Evolutionary conservation across 2,888 invertebrate species (phyloP).

Genomic region (Epinotia demarniana): DNA sequence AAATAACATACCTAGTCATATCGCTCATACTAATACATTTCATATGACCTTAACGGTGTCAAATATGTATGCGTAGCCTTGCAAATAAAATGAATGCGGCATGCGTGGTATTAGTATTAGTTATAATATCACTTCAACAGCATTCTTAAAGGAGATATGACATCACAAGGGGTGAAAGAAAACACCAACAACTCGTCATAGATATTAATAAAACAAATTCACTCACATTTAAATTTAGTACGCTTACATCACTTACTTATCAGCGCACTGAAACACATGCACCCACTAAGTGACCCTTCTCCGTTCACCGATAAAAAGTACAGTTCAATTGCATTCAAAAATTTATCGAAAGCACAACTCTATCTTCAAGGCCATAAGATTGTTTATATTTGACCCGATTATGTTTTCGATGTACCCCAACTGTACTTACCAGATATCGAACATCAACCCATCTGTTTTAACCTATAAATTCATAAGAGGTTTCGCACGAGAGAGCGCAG

Average conservation of each 20-base stretch:
- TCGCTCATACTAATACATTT: neutral
- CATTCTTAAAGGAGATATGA: neutral
- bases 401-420: neutral
- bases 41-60: too few relatives aligned
- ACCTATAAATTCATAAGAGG: slow-evolving; percentile 64
- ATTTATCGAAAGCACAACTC: slow-evolving; percentile 11
- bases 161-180: neutral
- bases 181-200: neutral
- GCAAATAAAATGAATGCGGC: neutral
- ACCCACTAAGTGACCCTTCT: slow-evolving; percentile 65
- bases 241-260: slow-evolving; percentile 61
- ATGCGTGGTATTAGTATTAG: neutral
- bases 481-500: slow-evolving; percentile 45
- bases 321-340: slow-evolving; percentile 39
- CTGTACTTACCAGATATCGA: slow-evolving; percentile 61
- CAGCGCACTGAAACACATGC: slow-evolving; percentile 66
- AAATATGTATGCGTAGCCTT: too few relatives aligned
- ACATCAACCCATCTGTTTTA: slow-evolving; percentile 67
- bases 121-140: neutral
- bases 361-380: slow-evolving; percentile 11
- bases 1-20: too few relatives aligned
- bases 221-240: slow-evolving; percentile 10
- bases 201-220: slow-evolving; percentile 10
- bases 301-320: slow-evolving; percentile 58
- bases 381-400: neutral